Conservation (phyloP, 35 echinoderm and acorn worm genomes). For the Heliocidaris tuberculata region DNA sequence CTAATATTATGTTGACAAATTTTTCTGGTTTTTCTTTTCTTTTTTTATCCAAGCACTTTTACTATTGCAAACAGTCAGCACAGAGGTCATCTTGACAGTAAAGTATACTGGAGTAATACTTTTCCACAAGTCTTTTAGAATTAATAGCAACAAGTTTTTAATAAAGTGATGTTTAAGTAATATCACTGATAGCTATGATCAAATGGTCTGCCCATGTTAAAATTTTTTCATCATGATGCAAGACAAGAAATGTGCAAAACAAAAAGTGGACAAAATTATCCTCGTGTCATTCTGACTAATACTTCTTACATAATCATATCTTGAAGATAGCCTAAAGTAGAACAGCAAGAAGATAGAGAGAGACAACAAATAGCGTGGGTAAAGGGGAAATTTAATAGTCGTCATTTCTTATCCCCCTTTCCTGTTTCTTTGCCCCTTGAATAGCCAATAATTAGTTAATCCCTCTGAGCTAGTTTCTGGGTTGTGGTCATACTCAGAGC, state of each 20-base stretch:
- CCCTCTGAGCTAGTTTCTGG: constrained; percentile 9
- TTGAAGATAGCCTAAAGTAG: background rate
- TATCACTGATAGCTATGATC: background rate
- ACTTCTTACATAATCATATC: constrained; percentile 33
- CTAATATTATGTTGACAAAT: no score
- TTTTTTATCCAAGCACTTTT: background rate
- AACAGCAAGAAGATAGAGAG: background rate
- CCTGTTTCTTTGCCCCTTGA: constrained; percentile 15
- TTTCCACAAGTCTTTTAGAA: background rate
- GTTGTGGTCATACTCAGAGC: background rate
- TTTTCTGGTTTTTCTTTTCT: background rate
- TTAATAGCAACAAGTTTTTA: background rate
- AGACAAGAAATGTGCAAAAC: background rate
- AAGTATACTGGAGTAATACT: background rate
- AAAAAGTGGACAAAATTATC: background rate
- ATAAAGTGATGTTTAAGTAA: no score
- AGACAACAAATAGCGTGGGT: background rate
- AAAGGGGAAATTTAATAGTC: constrained; percentile 15
- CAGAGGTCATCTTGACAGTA: background rate
- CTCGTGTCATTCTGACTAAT: constrained; percentile 21
- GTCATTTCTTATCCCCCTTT: background rate
- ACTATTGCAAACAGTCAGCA: background rate
- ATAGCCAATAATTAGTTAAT: constrained; percentile 31
- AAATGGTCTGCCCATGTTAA: background rate
- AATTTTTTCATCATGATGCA: background rate